phyloP scores from a whole-genome alignment of 2,797 vertebrate genomes.

The Galagoides demidoff region DNA sequence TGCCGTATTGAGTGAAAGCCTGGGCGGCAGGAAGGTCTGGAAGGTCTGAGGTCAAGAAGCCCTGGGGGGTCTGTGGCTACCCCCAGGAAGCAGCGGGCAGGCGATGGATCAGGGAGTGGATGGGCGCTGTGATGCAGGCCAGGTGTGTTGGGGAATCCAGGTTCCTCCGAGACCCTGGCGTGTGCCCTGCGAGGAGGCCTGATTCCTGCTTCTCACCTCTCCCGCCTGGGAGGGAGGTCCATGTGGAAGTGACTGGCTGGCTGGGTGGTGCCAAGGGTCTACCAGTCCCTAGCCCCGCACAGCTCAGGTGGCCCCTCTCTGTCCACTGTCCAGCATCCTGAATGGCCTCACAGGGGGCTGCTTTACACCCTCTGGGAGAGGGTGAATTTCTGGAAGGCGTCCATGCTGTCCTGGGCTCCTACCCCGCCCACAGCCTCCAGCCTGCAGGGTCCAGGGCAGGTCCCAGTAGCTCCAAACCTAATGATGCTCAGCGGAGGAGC shows the following conservation, averaged over 20 bases:
- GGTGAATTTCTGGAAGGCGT: neutral
- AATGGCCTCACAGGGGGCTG: neutral
- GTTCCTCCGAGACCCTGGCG: neutral
- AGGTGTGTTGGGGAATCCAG: accelerated
- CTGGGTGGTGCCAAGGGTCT: neutral
- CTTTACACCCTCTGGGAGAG: neutral
- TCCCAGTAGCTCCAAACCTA: neutral
- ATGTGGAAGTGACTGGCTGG: neutral
- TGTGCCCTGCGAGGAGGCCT: neutral
- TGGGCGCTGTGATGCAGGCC: neutral
- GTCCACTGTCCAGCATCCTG: neutral
- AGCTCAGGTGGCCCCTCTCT: accelerated
- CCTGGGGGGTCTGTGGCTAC: neutral
- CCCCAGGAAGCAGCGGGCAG: neutral
- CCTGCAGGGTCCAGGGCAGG: neutral
- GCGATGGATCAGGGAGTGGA: accelerated
- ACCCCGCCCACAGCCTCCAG: too few species aligned
- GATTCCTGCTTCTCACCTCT: accelerated
- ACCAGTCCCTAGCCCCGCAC: neutral
- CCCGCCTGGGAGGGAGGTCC: accelerated
- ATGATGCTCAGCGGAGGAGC: neutral
- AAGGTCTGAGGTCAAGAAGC: too few species aligned
- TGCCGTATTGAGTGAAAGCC: neutral
- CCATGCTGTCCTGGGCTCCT: accelerated
- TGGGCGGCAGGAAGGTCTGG: too few species aligned